Conservation (phyloP, 2,797 vertebrate genomes). For the Atherinosoma microstoma region DNA sequence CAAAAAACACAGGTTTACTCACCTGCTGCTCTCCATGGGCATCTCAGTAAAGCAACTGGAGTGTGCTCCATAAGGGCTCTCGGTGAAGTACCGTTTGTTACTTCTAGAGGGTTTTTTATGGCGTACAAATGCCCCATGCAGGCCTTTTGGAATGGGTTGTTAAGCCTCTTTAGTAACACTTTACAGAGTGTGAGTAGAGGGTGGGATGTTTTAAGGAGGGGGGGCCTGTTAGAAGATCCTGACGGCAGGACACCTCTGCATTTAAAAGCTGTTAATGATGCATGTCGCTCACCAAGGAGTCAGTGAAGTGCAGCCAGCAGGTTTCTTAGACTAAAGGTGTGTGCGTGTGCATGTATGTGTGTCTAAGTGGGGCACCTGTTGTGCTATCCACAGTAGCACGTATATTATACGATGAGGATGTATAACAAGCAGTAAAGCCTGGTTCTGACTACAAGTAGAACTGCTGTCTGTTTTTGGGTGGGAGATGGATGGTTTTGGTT, state of each 20-base stretch:
- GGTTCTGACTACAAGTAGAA: constrained; percentile 47
- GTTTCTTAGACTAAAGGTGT: constrained; percentile 58
- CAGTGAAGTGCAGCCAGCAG: constrained; percentile 71
- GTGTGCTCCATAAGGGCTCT: constrained; percentile 40
- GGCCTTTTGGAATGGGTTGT: constrained; percentile 64
- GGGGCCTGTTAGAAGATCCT: constrained; percentile 67
- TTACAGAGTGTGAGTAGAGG: constrained; percentile 58
- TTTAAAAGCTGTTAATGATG: constrained; percentile 84
- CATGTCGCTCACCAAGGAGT: constrained; percentile 77
- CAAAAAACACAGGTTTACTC: constrained; percentile 52
- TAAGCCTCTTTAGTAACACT: constrained; percentile 74
- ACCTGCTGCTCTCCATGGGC: constrained; percentile 53
- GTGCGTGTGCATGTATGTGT: constrained; percentile 19
- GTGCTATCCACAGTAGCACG: constrained; percentile 63
- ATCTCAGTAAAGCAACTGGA: constrained; percentile 39
- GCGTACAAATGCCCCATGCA: constrained; percentile 64
- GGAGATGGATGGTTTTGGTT: too few species aligned
- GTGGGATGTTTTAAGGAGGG: constrained; percentile 60
- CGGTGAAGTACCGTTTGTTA: constrained; percentile 48
- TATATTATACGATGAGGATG: constrained; percentile 52
- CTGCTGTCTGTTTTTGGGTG: too few species aligned
- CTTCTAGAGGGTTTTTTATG: constrained; percentile 47
- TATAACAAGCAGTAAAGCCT: constrained; percentile 43
- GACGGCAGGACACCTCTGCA: constrained; percentile 69
- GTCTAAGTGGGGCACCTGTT: constrained; percentile 75